Conservation (phyloP, 2,888 invertebrate species). For the Diabrotica balteata region DNA sequence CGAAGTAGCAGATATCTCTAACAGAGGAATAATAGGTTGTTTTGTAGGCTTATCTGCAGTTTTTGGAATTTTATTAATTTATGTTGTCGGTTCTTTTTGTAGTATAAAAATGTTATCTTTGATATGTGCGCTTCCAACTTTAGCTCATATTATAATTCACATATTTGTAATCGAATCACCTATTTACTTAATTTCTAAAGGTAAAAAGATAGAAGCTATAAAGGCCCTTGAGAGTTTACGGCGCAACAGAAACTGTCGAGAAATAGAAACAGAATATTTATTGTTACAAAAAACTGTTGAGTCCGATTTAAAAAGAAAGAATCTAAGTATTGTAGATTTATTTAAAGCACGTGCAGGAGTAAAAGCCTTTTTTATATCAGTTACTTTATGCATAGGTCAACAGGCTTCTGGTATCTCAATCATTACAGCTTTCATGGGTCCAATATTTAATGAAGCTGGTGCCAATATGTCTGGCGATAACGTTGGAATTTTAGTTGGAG, state of each 20-base stretch:
- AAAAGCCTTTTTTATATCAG: not conserved
- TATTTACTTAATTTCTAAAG: not conserved
- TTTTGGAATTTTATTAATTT: not conserved
- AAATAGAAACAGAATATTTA: not conserved
- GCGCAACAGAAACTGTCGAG: not conserved
- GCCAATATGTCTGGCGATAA: constrained; percentile 66
- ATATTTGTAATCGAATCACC: constrained; percentile 1
- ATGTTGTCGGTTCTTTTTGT: not conserved
- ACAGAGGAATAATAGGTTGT: not conserved
- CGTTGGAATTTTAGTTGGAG: constrained; percentile 77
- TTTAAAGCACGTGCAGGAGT: not conserved
- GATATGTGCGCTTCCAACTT: not conserved
- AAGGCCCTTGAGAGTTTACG: not conserved
- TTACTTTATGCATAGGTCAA: constrained; percentile 57
- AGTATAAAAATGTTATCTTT: constrained; percentile 2
- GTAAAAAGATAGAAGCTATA: constrained; percentile 1
- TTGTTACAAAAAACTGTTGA: not conserved
- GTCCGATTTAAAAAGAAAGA: not conserved
- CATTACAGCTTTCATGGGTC: constrained; percentile 76
- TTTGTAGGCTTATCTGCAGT: not conserved
- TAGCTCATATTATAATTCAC: not conserved
- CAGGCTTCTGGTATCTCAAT: constrained; percentile 81
- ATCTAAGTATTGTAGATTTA: not conserved
- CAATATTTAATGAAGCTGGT: constrained; percentile 74
- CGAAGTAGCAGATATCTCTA: constrained; percentile 1